A percentile compares a stretch with the other conserved stretches of the same genome.
Evolutionary conservation across 1,140 invertebrate species (phyloP).

Genomic region (Heliconius hewitsoni): DNA sequence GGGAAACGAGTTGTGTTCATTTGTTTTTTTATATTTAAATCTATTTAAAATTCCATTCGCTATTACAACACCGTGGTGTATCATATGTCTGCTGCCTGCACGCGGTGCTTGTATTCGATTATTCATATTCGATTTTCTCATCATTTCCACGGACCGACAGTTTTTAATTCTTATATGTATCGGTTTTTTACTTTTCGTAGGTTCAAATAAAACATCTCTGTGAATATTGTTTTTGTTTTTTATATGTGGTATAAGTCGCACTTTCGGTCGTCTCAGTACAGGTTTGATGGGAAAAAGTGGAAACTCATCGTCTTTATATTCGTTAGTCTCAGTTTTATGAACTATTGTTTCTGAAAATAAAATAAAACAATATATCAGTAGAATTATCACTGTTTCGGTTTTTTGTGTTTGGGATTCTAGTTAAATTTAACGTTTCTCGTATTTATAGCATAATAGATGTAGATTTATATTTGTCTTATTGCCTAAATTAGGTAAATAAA

Average conservation of each 20-base stretch:
- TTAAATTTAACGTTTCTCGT: too few relatives aligned
- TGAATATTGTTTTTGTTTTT: conserved; percentile 37
- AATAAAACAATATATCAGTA: background rate
- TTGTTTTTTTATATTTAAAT: conserved; percentile 65
- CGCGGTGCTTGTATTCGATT: conserved; percentile 12
- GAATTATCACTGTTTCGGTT: too few relatives aligned
- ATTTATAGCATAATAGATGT: too few relatives aligned
- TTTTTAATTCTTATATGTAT: conserved; percentile 64
- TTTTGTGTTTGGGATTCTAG: too few relatives aligned
- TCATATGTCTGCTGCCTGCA: conserved; percentile 12
- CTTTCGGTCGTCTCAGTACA: conserved; percentile 50
- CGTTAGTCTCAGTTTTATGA: conserved; percentile 38
- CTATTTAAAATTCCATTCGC: conserved; percentile 62
- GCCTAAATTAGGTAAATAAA: too few relatives aligned
- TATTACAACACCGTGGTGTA: conserved; percentile 41
- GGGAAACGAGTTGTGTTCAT: conserved; percentile 55
- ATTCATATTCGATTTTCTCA: conserved; percentile 1
- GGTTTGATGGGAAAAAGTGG: conserved; percentile 52
- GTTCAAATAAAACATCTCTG: conserved; percentile 58
- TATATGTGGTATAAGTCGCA: conserved; percentile 45
- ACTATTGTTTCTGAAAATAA: conserved; percentile 48
- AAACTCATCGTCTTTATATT: conserved; percentile 57
- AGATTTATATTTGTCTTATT: too few relatives aligned
- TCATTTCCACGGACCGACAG: conserved; percentile 52
- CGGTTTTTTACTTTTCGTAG: conserved; percentile 46